Base-by-base conservation (phyloP, 2,113 vertebrate species). In the Naja naja region DNA sequence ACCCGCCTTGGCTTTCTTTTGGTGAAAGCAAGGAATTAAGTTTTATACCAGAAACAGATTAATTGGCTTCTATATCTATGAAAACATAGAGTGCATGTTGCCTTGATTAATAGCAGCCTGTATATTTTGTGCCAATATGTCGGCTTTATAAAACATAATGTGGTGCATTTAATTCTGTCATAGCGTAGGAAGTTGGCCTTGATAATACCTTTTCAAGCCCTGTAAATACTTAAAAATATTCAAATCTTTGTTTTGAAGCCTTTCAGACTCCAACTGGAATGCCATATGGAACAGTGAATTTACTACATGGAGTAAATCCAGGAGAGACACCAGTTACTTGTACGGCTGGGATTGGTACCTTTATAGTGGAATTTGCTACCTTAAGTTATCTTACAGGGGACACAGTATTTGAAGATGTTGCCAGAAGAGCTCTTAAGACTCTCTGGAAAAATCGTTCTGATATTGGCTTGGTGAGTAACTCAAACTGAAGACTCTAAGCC, bases 201-300 rank as follows among this genome's bases (percentile, higher is more conserved):
- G 10, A 6, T 81, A 43, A 43, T 23, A 45, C 20, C 12, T 85
- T 55, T 91, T 45, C 69, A 60, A 89, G 34, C 7, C 4, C 3
- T 81, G 3, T 74, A 52, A 47, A 81, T 27, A 34, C 88, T 69
- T 69, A 69, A 60, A 27, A 60, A 69, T 69, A 34, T n/a, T 69
- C 64, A 69, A 69, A 69, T 18, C 54, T 93, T 34, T 49, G 1
- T 54, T n/a, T 93, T 95, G 91, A 96, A 99, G 99, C 99, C 45
- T 99, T 99, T 96, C 98, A 99, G 97, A 99, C 99, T 0, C 98
- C 98, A 23, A 99, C 98, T 0, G 99, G 99, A 34, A 99, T 99
- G 99, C 99, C 99, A 0, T 99, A 99, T 92, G 99, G 99, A 18
- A 99, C 99, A 0, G 99, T 99, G 94, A 99, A 99, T 96, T 98